Conservation (phyloP, 2,113 vertebrate species). For the Anhinga rufa region DNA sequence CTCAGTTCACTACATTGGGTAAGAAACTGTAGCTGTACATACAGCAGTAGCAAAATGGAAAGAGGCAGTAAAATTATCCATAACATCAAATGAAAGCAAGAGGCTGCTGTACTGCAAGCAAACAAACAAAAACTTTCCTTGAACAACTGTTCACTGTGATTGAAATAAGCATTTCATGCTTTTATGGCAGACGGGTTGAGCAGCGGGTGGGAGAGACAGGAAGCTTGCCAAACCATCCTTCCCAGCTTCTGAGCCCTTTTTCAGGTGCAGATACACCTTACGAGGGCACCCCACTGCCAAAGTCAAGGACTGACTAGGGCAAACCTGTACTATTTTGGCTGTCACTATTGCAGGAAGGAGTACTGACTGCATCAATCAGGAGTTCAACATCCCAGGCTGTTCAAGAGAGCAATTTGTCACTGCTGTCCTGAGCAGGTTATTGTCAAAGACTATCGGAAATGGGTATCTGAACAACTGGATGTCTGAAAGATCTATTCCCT, state of each 20-base stretch:
- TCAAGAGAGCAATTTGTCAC: not conserved
- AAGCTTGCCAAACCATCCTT: not conserved
- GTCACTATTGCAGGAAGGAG: not conserved
- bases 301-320: not conserved
- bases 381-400: not conserved
- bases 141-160: not conserved
- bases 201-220: rapidly evolving
- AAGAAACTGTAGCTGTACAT: not conserved
- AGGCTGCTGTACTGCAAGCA: not conserved
- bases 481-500: not conserved
- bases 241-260: not conserved
- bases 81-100: not conserved
- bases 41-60: not conserved
- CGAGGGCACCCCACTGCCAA: not conserved
- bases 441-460: not conserved
- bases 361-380: not conserved
- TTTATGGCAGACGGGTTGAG: not conserved
- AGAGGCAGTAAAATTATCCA: not conserved
- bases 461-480: not conserved
- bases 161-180: not conserved
- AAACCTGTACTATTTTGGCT: not conserved
- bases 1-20: not conserved
- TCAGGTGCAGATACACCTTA: not conserved
- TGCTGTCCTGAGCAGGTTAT: not conserved
- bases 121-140: not conserved